Conservation (phyloP, 2,888 invertebrate genomes). For the Philereme vetulata region DNA sequence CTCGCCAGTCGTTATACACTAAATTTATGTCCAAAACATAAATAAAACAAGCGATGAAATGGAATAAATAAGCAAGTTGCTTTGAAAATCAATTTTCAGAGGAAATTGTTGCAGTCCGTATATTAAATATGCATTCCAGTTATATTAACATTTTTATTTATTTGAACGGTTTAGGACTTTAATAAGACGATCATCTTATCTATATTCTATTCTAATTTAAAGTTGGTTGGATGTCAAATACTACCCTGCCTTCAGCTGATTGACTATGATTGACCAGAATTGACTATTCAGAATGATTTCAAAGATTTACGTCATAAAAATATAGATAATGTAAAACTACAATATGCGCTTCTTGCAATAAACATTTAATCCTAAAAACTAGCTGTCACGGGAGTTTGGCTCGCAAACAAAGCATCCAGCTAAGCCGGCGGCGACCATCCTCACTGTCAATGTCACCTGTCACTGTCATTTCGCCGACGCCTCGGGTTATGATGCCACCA, state of each 20-base stretch:
- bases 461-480: conserved; percentile 45
- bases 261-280: too few relatives aligned
- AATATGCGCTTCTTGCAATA: not conserved
- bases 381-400: conserved; percentile 25
- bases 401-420: conserved; percentile 51
- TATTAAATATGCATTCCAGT: too few relatives aligned
- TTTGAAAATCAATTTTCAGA: not conserved
- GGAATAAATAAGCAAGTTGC: conserved; percentile 1
- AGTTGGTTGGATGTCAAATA: too few relatives aligned
- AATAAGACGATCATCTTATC: too few relatives aligned
- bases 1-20: conserved; percentile 1
- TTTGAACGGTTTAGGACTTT: too few relatives aligned
- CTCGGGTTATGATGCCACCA: conserved; percentile 56
- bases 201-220: too few relatives aligned
- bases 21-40: conserved; percentile 22
- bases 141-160: too few relatives aligned
- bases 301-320: not conserved
- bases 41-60: conserved; percentile 16
- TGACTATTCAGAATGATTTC: too few relatives aligned
- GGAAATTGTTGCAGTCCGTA: not conserved
- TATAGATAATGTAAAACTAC: not conserved
- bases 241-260: too few relatives aligned
- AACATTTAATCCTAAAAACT: too few relatives aligned
- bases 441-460: conserved; percentile 41
- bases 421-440: conserved; percentile 42